Conservation (phyloP, 2,113 vertebrate genomes). For the Xiphophorus maculatus region DNA sequence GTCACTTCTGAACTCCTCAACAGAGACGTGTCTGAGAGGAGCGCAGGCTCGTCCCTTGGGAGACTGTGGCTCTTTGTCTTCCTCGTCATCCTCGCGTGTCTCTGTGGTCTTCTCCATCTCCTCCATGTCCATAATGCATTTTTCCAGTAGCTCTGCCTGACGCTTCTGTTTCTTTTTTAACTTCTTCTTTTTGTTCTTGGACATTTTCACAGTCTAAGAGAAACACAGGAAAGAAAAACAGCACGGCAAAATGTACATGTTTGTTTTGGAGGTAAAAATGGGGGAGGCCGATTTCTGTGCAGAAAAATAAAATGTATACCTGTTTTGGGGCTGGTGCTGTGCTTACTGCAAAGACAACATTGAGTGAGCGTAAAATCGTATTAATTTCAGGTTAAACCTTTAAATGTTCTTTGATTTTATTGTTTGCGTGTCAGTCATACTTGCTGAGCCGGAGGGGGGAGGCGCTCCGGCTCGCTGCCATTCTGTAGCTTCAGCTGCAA, state of each 20-base stretch:
- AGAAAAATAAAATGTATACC: constrained; percentile 75
- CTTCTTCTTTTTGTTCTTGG: constrained; percentile 99
- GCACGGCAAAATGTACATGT: not conserved
- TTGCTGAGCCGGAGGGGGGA: constrained; percentile 95
- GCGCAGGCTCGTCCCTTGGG: constrained; percentile 78
- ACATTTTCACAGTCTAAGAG: constrained; percentile 91
- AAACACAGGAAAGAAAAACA: not conserved
- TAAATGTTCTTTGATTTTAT: not conserved
- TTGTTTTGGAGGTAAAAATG: not conserved
- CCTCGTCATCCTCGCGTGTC: constrained; percentile 82
- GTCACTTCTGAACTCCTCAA: constrained; percentile 62
- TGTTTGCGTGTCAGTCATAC: constrained; percentile 65
- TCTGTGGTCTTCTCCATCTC: constrained; percentile 87
- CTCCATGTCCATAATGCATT: constrained; percentile 94
- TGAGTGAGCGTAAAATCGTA: constrained; percentile 14
- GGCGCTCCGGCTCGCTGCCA: constrained; percentile 97
- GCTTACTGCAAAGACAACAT: constrained; percentile 86
- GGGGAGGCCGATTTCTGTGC: not conserved
- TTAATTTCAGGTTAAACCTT: not conserved
- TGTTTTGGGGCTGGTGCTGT: constrained; percentile 96
- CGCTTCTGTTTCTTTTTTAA: constrained; percentile 99
- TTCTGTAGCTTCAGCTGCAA: constrained; percentile 96
- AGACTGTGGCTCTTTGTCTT: constrained; percentile 81
- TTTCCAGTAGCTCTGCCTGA: constrained; percentile 94
- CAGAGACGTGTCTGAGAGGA: constrained; percentile 74